phyloP scores from a whole-genome alignment of 2,113 vertebrate genomes.

The Cebidichthys violaceus region DNA sequence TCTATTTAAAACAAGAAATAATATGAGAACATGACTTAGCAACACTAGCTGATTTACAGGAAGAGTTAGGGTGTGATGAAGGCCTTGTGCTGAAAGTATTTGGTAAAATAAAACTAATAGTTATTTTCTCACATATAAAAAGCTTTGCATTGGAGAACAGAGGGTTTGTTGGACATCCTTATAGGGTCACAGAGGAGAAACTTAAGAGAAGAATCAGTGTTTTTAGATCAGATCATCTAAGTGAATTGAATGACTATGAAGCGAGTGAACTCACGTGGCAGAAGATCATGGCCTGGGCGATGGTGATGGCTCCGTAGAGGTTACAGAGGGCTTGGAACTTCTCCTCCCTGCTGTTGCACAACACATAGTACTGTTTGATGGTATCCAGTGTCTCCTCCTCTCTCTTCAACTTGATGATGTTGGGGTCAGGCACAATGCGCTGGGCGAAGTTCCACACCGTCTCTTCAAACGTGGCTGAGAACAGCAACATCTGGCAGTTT shows the following conservation, averaged over 20 bases:
- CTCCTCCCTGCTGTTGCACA: conserved; percentile 92
- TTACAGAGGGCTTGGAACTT: conserved; percentile 97
- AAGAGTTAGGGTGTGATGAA: neutral
- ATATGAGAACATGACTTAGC: neutral
- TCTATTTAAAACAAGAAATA: neutral
- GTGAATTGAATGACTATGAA: neutral
- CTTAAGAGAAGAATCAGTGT: neutral
- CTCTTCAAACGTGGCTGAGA: conserved; percentile 97
- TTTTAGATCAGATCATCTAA: neutral
- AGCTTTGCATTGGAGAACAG: neutral
- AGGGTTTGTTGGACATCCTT: neutral
- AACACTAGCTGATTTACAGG: neutral
- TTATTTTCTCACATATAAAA: neutral
- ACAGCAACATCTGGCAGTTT: conserved; percentile 97
- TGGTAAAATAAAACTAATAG: neutral
- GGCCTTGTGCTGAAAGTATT: neutral
- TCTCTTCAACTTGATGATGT: conserved; percentile 95
- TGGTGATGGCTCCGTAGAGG: conserved; percentile 94
- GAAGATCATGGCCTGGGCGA: conserved; percentile 97
- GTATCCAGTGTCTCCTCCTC: conserved; percentile 98
- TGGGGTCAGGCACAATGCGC: conserved; percentile 95
- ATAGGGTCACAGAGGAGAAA: neutral
- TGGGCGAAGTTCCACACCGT: conserved; percentile 95
- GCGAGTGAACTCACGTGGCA: conserved; percentile 88
- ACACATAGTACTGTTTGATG: conserved; percentile 96